These are phyloP conservation scores for Rhopalosiphum maidis DNA, from an alignment of 1,140 invertebrate species.

Conservation along the genomic window DNA sequence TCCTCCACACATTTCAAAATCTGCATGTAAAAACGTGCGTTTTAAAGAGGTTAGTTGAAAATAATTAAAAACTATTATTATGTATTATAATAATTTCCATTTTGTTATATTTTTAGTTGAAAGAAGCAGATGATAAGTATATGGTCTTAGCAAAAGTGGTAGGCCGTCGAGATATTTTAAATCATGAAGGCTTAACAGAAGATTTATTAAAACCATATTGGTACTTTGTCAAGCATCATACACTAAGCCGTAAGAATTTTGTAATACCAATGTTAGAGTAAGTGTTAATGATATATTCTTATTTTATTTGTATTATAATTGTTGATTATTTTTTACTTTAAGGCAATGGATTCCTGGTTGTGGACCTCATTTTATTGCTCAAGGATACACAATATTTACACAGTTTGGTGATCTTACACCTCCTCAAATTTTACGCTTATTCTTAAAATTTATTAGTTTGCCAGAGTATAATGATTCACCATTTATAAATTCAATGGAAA, in stretches of 20 bases:
- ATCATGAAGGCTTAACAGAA: slow-evolving; percentile 12
- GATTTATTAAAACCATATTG: slow-evolving; percentile 50
- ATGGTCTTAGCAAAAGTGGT: slow-evolving; percentile 31
- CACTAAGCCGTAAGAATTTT: slow-evolving; percentile 52
- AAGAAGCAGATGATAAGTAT: slow-evolving; percentile 40
- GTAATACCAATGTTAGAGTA: slow-evolving; percentile 52
- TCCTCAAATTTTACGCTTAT: slow-evolving; percentile 63
- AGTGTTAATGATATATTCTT: not conserved
- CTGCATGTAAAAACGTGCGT: not conserved
- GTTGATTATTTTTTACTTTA: slow-evolving; percentile 30
- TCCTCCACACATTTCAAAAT: slow-evolving; percentile 29
- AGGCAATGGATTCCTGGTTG: slow-evolving; percentile 65
- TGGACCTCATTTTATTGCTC: slow-evolving; percentile 63
- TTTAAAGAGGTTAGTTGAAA: slow-evolving; percentile 31
- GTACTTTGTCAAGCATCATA: slow-evolving; percentile 55
- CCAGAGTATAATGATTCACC: slow-evolving; percentile 63
- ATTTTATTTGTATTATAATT: not conserved
- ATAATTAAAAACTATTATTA: not conserved
- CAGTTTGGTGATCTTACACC: slow-evolving; percentile 64
- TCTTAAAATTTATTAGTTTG: slow-evolving; percentile 63
- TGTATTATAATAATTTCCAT: not conserved
- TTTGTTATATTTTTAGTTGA: not conserved
- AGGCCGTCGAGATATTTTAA: slow-evolving; percentile 6
- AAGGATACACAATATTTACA: slow-evolving; percentile 64
- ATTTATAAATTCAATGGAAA: slow-evolving; percentile 61